Evolutionary conservation across 2,888 invertebrate species (phyloP), one percentile per base, ranked within the genome.

Genomic region (Ellobium chinense): DNA sequence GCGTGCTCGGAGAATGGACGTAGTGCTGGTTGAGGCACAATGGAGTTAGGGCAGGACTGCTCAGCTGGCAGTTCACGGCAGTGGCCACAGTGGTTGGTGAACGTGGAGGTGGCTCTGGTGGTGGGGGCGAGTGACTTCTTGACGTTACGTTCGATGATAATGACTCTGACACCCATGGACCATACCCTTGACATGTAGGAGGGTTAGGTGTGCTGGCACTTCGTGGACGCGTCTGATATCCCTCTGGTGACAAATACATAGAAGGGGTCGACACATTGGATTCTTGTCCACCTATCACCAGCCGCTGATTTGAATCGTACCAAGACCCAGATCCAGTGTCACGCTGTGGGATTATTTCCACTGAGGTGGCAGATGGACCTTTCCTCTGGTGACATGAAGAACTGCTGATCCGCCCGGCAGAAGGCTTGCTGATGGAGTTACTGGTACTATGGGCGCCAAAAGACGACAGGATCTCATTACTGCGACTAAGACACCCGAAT

Each of bases 181-280:
- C 14, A 4, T 24, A 12, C 4, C 7, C n/a, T n/a, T n/a, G n/a
- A n/a, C n/a, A 3, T 56, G n/a, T 56, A 3, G 36, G 24, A 3
- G 70, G 56, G n/a, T 34, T 70, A 2, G 70, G 70, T 34, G 70
- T 56, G n/a, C 70, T 56, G 9, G 24, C 21, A 56, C 70, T 70
- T 56, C 70, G 29, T 4, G 18, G 70, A 56, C 70, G 58, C 7
- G n/a, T 56, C 7, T 56, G 27, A 1, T 27, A 27, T 7, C 27
- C 12, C 9, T 27, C 39, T 24, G 24, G 18, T 24, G 29, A 54
- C 54, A 9, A 14, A 69, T 29, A 29, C 14, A 29, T 31, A 14
- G 46, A 69, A 1, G 37, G 29, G 54, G 21, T 29, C 29, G 29
- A 54, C 54, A 7, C 54, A 2, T 7, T 34, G 27, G 9, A 34